Evolutionary conservation across 1,140 invertebrate genomes (phyloP), one percentile per base, ranked within the genome.

Genomic region (Pseudomyrmex gracilis): DNA sequence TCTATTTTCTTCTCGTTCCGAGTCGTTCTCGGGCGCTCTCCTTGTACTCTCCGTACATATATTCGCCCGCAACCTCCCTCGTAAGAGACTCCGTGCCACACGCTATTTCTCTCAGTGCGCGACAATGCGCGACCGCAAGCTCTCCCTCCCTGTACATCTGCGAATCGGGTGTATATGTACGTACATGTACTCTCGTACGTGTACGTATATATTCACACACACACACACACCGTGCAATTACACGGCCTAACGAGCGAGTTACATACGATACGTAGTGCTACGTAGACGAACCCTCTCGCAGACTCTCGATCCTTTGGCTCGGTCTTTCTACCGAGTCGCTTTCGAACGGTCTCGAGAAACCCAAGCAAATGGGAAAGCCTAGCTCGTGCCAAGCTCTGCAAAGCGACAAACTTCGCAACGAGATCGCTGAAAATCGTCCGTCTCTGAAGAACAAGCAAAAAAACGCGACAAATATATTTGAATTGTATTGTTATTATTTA

Each of bases 221-320:
- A 64, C 61, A 73, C 85, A 53, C 67, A 87, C 68, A n/a, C n/a
- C n/a, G 73, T 73, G 85, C 85, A 88, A 86, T 82, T 68, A 71
- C 47, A 47, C 70, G 24, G 88, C 84, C 83, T 63, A 73, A 83
- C 71, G 78, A 91, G 83, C 88, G 84, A 88, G 89, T 91, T 82
- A 85, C 57, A 89, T 34, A 34, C 34, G 34, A 34, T 34, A 90
- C 64, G 90, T 93, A 93, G 92, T 92, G 91, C 91, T 93, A 92
- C 86, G 88, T 93, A 93, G 92, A 90, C 85, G 83, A 86, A 82
- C 87, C 90, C 89, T 5, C 5, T 34, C 86, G 90, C 91, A 93
- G 90, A 90, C 68, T 93, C 86, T 84, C 85, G 89, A 88, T 83
- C 84, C 80, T 66, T 76, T 73, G 67, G 82, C 51, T 55, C 84